Evolutionary conservation across 2,797 vertebrate genomes (phyloP), one percentile per base, ranked within the genome.

Genomic region (Gymnoscopelus microlampas): DNA sequence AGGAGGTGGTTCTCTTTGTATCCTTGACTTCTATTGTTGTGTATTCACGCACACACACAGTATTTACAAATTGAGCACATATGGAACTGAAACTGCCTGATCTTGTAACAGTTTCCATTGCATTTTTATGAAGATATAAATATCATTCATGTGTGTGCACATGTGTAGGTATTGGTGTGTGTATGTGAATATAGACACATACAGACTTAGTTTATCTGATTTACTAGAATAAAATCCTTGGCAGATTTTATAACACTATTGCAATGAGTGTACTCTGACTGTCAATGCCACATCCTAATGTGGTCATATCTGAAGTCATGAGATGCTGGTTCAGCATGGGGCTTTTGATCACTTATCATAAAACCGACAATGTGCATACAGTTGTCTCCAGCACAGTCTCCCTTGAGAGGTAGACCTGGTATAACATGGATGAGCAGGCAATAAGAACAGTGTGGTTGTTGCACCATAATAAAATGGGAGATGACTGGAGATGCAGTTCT

Each of bases 21-120:
- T 50, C 48, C 51, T n/a, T 74, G 57, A 76, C 72, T 70, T 56
- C 63, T 68, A 63, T 70, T 74, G 65, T 85, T 76, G 69, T 70
- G 44, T 73, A 64, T 60, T 67, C 58, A 47, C 50, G 49, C 60
- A 66, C 44, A 39, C 50, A 54, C 54, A 62, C 44, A 70, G 62
- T 29, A 51, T 55, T 63, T 79, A 54, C 65, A 77, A 74, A 84
- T 76, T 64, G 35, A 63, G 47, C 60, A 63, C 60, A 50, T 4
- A 15, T 23, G 3, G 48, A 29, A 60, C 12, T 51, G 50, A 51
- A 51, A 51, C 57, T 71, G 71, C 53, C 66, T 70, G 35, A 57
- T 56, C 26, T 19, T 61, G 55, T 4, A 73, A 69, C 35, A 44
- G 39, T 44, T 44, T 44, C 6, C 39, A 68, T 53, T 49, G 8